Conservation (phyloP, 1,140 invertebrate species). For the Calliphora vicina region DNA sequence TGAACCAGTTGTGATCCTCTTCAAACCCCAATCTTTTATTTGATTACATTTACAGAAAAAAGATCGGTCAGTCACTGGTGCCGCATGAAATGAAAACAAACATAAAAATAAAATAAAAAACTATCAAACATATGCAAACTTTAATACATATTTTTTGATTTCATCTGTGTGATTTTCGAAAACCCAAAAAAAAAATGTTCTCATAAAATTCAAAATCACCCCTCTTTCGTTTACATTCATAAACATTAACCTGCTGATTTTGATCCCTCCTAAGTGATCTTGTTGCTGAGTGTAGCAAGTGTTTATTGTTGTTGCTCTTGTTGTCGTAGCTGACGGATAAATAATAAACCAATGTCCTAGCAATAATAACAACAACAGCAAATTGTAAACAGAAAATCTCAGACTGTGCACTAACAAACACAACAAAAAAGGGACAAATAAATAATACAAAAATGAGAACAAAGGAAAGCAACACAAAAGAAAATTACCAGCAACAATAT, state of each 20-base stretch:
- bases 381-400: neutral
- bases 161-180: neutral
- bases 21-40: no score
- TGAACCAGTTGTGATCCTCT: no score
- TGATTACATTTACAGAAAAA: no score
- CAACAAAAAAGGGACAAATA: neutral
- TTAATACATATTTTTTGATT: neutral
- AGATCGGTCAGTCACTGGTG: neutral
- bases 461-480: neutral
- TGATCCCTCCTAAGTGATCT: neutral
- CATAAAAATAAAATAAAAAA: neutral
- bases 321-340: neutral
- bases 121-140: neutral
- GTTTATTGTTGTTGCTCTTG: neutral
- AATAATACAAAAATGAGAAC: neutral
- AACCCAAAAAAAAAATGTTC: neutral
- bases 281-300: neutral
- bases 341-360: slow-evolving; percentile 8
- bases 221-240: neutral
- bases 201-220: neutral
- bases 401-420: neutral
- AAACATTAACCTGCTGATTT: neutral
- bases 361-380: neutral
- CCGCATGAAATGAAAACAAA: neutral
- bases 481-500: neutral